Percentiles rank a stretch among this genome's conserved stretches.
Conservation (phyloP, 2,797 vertebrate genomes). For the Capromys pilorides region DNA sequence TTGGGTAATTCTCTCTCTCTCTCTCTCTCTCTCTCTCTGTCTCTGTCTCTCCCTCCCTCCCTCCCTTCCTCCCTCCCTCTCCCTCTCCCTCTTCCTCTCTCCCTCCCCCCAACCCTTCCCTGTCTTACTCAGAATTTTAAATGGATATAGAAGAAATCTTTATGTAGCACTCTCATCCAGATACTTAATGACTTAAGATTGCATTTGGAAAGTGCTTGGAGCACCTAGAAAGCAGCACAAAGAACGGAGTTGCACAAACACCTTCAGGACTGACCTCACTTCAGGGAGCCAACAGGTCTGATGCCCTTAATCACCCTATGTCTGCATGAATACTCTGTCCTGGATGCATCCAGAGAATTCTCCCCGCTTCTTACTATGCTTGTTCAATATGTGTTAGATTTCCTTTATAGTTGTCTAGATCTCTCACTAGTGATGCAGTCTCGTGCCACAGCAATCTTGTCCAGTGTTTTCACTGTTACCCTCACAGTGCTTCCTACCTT, state of each 20-base stretch:
- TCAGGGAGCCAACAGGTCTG: background rate
- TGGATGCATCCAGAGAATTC: background rate
- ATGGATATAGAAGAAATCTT: background rate
- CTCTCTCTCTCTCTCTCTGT: background rate
- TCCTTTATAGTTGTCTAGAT: background rate
- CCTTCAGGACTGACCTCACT: background rate
- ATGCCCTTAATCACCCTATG: background rate
- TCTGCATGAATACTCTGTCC: background rate
- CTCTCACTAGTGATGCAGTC: background rate
- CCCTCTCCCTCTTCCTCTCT: background rate
- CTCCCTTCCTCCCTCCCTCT: background rate
- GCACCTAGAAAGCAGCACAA: background rate
- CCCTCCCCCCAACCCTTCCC: no score
- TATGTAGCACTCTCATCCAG: background rate
- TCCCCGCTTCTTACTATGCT: background rate
- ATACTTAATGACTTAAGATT: constrained; percentile 44
- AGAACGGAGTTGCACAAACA: background rate
- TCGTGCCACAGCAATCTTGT: background rate
- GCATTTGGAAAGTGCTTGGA: constrained; percentile 20
- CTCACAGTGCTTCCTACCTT: background rate
- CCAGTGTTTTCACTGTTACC: background rate
- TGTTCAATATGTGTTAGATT: background rate
- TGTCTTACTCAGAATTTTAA: background rate
- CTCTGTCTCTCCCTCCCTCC: no score
- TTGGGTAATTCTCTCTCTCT: background rate